Base-by-base conservation (phyloP, 2,113 vertebrate species). In the Vulpes vulpes region DNA sequence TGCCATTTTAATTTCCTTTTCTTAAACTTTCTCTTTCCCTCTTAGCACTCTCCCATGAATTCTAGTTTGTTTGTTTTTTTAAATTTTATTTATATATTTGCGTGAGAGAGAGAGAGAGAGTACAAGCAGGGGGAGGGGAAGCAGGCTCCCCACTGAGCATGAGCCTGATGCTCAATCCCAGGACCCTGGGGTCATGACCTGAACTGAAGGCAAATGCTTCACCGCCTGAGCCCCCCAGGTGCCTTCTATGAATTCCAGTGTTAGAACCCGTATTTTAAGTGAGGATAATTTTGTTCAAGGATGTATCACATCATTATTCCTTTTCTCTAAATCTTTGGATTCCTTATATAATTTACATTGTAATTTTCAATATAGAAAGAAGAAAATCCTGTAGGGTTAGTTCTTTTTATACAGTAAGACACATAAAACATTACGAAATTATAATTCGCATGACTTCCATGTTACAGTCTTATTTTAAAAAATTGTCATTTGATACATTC, bases 241-340 rank as follows among this genome's bases (percentile, higher is more conserved):
- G 12, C 55, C 43, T 43, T 43, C 43, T 43, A 43, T 43, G 43
- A 43, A 43, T 43, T 43, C 43, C 43, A 43, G 43, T 43, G 43
- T 89, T 80, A 94, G 83, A 96, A 60, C 14, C n/a, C 62, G 20
- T 30, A 35, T 91, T 92, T 95, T 80, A 89, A 95, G 64, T 74
- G 16, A 89, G 22, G 62, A 64, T 89, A 38, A 71, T 92, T 95
- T 95, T 84, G 38, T 74, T 74, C 9, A 30, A 19, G 89, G 91
- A 60, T 2, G 23, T 94, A 16, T 11, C 16, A 57, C 23, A 25
- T 64, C 62, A 0, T 78, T 78, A 2, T 83, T 11, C 19, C 43
- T 89, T 80, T 74, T 65, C 59, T 95, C 25, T 93, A 62, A 73
- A 27, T 78, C 59, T 96, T 90, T 89, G 8, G n/a, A 35, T 55